Percentiles rank a stretch among this genome's conserved stretches.
These are phyloP conservation scores for Brachylomia viminalis DNA, from an alignment of 2,888 invertebrate genomes.

Conservation along the genomic window DNA sequence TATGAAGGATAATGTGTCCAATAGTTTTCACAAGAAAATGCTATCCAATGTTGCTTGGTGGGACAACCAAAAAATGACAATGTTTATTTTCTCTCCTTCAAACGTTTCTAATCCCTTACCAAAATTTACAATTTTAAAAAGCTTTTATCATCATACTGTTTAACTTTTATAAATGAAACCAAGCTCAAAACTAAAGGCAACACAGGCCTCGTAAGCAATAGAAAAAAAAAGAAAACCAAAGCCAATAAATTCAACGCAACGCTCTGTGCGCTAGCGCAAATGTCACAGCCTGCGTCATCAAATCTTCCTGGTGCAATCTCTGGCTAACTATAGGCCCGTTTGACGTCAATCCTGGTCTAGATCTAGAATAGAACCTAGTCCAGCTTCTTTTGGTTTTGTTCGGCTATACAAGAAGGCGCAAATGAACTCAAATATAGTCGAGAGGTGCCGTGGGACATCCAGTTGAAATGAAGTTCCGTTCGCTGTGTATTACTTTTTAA, in stretches of 20 bases:
- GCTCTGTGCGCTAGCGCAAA: slow-evolving; percentile 47
- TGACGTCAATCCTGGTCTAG: slow-evolving; percentile 66
- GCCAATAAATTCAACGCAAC: slow-evolving; percentile 51
- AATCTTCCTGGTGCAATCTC: slow-evolving; percentile 68
- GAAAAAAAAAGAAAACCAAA: slow-evolving; percentile 24
- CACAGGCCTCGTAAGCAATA: not conserved
- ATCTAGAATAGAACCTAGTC: slow-evolving; percentile 57
- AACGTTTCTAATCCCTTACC: not conserved
- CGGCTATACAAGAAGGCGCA: not conserved
- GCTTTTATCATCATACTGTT: no score
- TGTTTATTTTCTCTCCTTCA: not conserved
- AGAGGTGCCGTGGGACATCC: no score
- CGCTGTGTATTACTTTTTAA: no score
- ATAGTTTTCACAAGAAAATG: not conserved
- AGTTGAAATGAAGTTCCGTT: no score
- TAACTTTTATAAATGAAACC: not conserved
- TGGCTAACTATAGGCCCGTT: slow-evolving; percentile 58
- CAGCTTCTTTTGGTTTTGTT: slow-evolving; percentile 47
- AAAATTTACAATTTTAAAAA: no score
- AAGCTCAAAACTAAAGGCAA: not conserved
- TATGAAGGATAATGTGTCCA: not conserved
- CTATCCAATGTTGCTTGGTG: no score
- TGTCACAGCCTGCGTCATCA: slow-evolving; percentile 64
- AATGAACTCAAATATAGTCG: no score
- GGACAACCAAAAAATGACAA: not conserved